phyloP scores from a whole-genome alignment of 1,140 invertebrate species.

The Potamilus streckersoni region DNA sequence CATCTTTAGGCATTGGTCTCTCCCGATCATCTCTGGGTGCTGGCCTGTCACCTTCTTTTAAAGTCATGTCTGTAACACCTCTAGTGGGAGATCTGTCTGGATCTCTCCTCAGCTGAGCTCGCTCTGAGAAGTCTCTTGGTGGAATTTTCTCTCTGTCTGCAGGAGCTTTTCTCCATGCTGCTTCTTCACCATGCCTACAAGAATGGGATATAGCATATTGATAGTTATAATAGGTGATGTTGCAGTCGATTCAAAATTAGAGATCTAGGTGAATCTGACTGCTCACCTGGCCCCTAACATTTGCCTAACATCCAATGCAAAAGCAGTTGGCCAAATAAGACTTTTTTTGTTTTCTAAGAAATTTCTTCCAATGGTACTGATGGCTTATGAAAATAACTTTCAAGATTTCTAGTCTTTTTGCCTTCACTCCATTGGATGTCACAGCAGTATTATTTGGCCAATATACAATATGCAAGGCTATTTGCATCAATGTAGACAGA shows the following conservation, averaged over 20 bases:
- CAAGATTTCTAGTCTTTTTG: too few relatives aligned
- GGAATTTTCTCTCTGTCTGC: not conserved
- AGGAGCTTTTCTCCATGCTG: not conserved
- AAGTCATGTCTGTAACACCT: conserved; percentile 14
- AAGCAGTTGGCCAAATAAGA: too few relatives aligned
- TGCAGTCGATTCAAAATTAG: not conserved
- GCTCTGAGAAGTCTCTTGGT: not conserved
- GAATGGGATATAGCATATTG: not conserved
- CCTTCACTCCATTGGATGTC: too few relatives aligned
- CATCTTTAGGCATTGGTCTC: conserved; percentile 3
- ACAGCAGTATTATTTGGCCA: too few relatives aligned
- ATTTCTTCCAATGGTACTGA: too few relatives aligned
- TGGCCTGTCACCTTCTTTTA: not conserved
- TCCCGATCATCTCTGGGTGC: conserved; percentile 1
- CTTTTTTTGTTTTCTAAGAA: too few relatives aligned
- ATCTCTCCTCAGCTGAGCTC: not conserved
- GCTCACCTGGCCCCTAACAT: not conserved
- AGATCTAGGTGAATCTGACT: not conserved
- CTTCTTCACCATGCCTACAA: not conserved
- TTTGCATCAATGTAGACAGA: too few relatives aligned
- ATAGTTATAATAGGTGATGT: not conserved
- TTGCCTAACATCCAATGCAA: too few relatives aligned
- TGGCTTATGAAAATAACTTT: too few relatives aligned
- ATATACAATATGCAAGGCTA: too few relatives aligned
- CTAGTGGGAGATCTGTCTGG: conserved; percentile 26